phyloP scores from a whole-genome alignment of 64 coral and sea anemone genomes.

The Hydrozoanthus tunicans region DNA sequence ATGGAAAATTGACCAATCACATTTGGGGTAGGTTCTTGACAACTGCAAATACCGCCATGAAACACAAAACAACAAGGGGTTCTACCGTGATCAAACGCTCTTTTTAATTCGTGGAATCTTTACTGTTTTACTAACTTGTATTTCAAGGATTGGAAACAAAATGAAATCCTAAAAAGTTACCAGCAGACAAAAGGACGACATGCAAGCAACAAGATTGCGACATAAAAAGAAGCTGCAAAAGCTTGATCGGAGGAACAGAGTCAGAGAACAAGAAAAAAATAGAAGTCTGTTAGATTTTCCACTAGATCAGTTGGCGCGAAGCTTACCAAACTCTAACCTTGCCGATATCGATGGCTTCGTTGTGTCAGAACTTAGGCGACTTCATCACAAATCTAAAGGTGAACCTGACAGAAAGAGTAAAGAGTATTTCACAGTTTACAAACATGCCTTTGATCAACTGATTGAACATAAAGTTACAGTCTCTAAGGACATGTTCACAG shows the following conservation, averaged over 20 bases:
- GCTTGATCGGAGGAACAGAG: background rate
- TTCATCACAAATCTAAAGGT: background rate
- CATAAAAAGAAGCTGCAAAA: background rate
- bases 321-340: constrained; percentile 11
- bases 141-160: background rate
- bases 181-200: background rate
- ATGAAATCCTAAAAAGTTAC: background rate
- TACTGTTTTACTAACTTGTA: background rate
- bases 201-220: constrained; percentile 22
- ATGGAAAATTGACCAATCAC: constrained; percentile 15
- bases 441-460: constrained; percentile 89
- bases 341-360: constrained; percentile 33
- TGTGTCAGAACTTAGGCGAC: constrained; percentile 10
- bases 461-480: constrained; percentile 78
- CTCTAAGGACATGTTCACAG: constrained; percentile 79
- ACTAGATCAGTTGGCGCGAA: constrained; percentile 23
- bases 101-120: background rate
- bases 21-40: constrained; percentile 25
- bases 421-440: constrained; percentile 75
- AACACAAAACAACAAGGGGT: constrained; percentile 38
- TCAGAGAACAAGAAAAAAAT: background rate
- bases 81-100: background rate
- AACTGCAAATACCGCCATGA: background rate
- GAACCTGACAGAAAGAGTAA: constrained; percentile 42
- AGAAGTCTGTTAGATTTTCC: constrained; percentile 25